Base-by-base conservation (phyloP, 2,797 vertebrate species). In the Leptatherina wallacei region DNA sequence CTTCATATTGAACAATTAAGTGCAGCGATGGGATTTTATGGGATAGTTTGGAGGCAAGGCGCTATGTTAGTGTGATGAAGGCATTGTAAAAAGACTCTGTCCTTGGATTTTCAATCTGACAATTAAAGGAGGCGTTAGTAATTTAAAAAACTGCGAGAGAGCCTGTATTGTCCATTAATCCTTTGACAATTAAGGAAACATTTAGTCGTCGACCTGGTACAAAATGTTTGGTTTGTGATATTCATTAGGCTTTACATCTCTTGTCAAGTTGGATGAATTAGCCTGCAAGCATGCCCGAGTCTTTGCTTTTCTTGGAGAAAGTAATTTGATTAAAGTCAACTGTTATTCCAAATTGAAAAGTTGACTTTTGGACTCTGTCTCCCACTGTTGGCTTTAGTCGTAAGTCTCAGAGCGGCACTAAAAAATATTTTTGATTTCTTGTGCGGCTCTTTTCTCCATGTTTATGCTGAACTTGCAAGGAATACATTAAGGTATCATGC, bases 1-100 rank as follows among this genome's bases (percentile, higher is more conserved):
- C 92, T 94, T 95, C 92, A 93, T 95, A 94, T 94, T 92, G 92
- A 94, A 95, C 94, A 95, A 95, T 95, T 95, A 95, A 94, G 92
- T 83, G 87, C 87, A 88, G 90, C 89, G 73, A 93, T 94, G 90
- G 91, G 93, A 92, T 95, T 94, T 94, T 91, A 94, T 93, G 88
- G 89, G 93, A 89, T 88, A 89, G 92, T 94, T 94, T 92, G 88
- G 86, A 95, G 92, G 93, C 92, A 89, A 85, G 83, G 88, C 85
- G 88, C 89, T 91, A 80, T 88, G 85, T 89, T 90, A 91, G 87
- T 78, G 74, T 77, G 80, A 86, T 71, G 75, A 81, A 86, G 78
- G 79, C 75, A 27, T 79, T 74, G 88, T 75, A 73, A 65, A 85
- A 69, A 64, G 68, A 88, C 81, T 89, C 82, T 83, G 89, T 86